Percentiles rank a stretch among this genome's conserved stretches.
phyloP scores from a whole-genome alignment of 2,113 vertebrate genomes.

The Marcusenius ussheri region DNA sequence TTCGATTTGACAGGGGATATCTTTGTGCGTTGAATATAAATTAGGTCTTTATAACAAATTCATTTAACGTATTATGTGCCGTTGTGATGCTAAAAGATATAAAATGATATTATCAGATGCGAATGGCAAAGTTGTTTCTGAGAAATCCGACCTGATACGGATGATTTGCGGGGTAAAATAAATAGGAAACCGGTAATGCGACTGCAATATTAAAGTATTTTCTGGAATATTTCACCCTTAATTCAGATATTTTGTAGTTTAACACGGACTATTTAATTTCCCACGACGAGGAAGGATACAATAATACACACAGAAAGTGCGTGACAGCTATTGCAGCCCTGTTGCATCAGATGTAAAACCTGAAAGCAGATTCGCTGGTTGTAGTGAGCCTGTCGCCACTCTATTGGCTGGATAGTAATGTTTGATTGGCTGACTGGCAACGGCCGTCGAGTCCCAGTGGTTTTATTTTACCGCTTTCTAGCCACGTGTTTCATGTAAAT shows the following conservation, averaged over 20 bases:
- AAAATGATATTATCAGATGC: not conserved
- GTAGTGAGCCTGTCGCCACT: slow-evolving; percentile 2
- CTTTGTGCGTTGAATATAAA: not conserved
- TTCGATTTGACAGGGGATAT: not conserved
- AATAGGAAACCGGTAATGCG: not conserved
- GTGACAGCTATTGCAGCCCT: slow-evolving; percentile 58
- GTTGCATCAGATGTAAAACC: slow-evolving; percentile 65
- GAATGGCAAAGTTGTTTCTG: not conserved
- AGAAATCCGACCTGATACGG: not conserved
- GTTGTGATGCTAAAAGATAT: not conserved
- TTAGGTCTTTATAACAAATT: not conserved
- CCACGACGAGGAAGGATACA: slow-evolving; percentile 46
- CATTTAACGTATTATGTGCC: not conserved
- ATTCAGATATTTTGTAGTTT: slow-evolving; percentile 25
- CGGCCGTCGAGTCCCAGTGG: slow-evolving; percentile 40
- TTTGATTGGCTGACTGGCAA: slow-evolving; percentile 53
- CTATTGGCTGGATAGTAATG: slow-evolving; percentile 47
- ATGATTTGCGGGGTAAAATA: not conserved
- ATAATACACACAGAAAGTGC: slow-evolving; percentile 48
- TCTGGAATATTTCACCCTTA: not conserved
- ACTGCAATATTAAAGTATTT: not conserved
- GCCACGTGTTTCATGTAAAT: slow-evolving; percentile 70
- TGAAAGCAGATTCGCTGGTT: slow-evolving; percentile 50
- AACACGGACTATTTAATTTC: slow-evolving; percentile 44
- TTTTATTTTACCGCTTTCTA: slow-evolving; percentile 43